phyloP scores from a whole-genome alignment of 2,113 vertebrate species.

The Anas platyrhynchos region DNA sequence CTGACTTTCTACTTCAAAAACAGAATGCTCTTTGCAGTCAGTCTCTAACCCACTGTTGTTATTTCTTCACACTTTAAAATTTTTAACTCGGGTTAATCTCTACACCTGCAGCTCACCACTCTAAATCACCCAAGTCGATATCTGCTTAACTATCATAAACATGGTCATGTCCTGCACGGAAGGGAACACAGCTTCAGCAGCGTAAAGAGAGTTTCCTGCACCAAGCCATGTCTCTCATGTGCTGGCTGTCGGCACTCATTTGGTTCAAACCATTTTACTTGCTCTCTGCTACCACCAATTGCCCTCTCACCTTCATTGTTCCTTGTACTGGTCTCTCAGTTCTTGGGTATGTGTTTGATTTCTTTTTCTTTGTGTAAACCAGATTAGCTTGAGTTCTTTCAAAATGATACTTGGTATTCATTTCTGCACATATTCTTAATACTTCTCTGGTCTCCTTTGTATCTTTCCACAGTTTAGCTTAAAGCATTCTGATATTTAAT shows the following conservation, averaged over 20 bases:
- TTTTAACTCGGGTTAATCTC: neutral
- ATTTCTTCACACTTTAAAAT: neutral
- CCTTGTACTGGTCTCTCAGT: neutral
- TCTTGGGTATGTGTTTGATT: fast-evolving
- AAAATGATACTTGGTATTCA: neutral
- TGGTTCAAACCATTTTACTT: neutral
- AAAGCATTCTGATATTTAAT: neutral
- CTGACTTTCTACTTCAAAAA: neutral
- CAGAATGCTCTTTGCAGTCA: neutral
- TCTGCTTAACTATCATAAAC: neutral
- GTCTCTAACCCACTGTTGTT: fast-evolving
- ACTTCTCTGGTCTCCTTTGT: neutral
- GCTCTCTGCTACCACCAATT: constrained; percentile 29
- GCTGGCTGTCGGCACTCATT: neutral
- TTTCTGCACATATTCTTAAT: neutral
- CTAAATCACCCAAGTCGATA: neutral
- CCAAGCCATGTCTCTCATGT: fast-evolving
- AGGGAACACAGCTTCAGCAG: neutral
- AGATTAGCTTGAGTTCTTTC: neutral
- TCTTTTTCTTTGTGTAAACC: neutral
- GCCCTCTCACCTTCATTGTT: neutral
- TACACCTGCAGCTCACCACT: neutral
- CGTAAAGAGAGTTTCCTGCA: neutral
- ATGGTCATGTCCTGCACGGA: fast-evolving
- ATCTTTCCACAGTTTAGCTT: neutral